These are phyloP conservation scores for Philonicus albiceps DNA, from an alignment of 2,888 invertebrate species.

Conservation along the genomic window DNA sequence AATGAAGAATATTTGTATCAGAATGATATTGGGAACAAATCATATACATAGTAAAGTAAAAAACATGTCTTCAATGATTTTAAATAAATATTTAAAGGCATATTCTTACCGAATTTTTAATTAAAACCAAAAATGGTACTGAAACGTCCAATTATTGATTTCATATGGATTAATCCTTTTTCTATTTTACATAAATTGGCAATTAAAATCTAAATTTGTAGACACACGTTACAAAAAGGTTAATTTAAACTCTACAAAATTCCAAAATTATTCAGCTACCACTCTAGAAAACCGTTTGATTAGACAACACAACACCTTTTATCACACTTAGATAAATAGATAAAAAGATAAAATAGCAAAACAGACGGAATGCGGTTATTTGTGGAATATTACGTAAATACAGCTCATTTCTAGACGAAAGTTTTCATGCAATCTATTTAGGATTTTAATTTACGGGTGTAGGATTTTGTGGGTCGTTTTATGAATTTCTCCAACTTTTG, in stretches of 20 bases:
- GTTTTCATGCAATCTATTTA: neutral
- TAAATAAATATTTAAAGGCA: too few relatives aligned
- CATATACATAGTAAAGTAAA: too few relatives aligned
- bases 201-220: neutral
- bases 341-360: neutral
- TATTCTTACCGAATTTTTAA: neutral
- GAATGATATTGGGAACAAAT: too few relatives aligned
- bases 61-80: too few relatives aligned
- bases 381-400: neutral
- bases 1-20: too few relatives aligned
- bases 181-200: neutral
- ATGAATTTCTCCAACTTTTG: neutral
- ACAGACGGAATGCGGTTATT: neutral
- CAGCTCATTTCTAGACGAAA: neutral
- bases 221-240: neutral
- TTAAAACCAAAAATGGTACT: neutral
- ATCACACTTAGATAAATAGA: conserved; percentile 5
- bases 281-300: conserved; percentile 9
- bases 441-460: neutral
- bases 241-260: neutral
- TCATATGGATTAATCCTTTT: neutral
- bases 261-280: neutral
- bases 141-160: neutral
- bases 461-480: neutral
- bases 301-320: conserved; percentile 27